Conservation (phyloP, 2,113 vertebrate genomes). For the Podarcis muralis region DNA sequence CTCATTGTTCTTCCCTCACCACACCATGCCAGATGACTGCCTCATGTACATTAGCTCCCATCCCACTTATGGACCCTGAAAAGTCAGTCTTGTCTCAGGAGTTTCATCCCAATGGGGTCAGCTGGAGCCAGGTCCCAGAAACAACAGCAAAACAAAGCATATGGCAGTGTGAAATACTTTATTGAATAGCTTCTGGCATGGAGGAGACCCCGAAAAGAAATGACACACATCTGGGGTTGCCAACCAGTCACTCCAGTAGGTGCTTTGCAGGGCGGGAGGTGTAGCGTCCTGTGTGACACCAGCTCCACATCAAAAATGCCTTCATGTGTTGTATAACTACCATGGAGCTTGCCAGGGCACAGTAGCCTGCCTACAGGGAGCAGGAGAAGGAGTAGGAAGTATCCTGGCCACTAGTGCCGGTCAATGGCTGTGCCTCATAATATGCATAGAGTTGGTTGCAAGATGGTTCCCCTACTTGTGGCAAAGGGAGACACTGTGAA, state of each 20-base stretch:
- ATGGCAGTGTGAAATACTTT: not conserved
- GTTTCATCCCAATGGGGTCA: not conserved
- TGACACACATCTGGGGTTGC: too few relatives aligned
- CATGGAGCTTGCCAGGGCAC: not conserved
- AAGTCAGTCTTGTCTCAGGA: not conserved
- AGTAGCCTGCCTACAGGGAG: not conserved
- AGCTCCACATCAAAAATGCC: not conserved
- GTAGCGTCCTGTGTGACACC: not conserved
- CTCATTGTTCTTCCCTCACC: too few relatives aligned
- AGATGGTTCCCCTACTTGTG: too few relatives aligned
- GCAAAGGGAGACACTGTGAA: too few relatives aligned
- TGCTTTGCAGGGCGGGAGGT: not conserved
- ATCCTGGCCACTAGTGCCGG: too few relatives aligned
- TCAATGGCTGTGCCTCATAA: too few relatives aligned
- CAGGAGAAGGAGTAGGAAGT: too few relatives aligned
- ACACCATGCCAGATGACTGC: not conserved
- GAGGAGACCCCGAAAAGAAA: not conserved
- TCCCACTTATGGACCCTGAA: not conserved
- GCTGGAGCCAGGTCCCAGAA: too few relatives aligned
- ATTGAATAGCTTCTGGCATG: not conserved
- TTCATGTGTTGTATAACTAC: not conserved
- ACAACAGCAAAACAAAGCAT: too few relatives aligned
- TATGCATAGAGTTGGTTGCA: too few relatives aligned
- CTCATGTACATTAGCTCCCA: not conserved
- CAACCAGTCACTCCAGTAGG: not conserved